phyloP scores from a whole-genome alignment of 1,140 invertebrate species.

The Drosophila nikananu region DNA sequence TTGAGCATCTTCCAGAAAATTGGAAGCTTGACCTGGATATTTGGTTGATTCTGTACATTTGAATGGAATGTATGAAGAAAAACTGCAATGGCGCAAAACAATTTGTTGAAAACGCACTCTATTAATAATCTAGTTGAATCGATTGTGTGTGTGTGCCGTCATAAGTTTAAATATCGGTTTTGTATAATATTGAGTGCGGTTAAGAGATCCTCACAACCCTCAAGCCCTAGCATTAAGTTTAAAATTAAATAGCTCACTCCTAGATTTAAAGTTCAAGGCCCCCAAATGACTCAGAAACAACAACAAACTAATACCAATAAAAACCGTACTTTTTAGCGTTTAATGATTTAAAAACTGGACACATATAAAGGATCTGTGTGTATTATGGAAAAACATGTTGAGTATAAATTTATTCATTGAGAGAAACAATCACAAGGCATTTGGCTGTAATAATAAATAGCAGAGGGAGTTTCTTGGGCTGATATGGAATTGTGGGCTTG shows the following conservation, averaged over 20 bases:
- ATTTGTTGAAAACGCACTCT: constrained; percentile 55
- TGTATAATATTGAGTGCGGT: constrained; percentile 52
- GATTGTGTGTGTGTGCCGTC: constrained; percentile 35
- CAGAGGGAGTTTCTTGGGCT: constrained; percentile 22
- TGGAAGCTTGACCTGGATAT: background rate
- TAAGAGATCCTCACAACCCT: constrained; percentile 52
- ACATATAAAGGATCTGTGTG: background rate
- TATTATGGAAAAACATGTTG: constrained; percentile 20
- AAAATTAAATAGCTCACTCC: constrained; percentile 43
- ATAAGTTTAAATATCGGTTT: constrained; percentile 30
- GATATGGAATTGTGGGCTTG: constrained; percentile 34
- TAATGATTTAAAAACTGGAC: constrained; percentile 17
- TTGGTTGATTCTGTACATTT: constrained; percentile 60
- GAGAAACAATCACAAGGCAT: constrained; percentile 30
- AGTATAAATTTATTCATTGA: constrained; percentile 39
- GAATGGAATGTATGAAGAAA: constrained; percentile 46
- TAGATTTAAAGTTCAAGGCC: constrained; percentile 39
- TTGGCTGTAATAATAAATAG: constrained; percentile 28
- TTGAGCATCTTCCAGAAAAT: constrained; percentile 74
- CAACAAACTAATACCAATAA: constrained; percentile 22
- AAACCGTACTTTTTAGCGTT: constrained; percentile 21
- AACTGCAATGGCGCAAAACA: constrained; percentile 22
- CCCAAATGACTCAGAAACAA: constrained; percentile 52
- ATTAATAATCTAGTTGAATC: constrained; percentile 59
- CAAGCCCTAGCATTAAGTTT: constrained; percentile 45